Conservation (phyloP, 2,888 invertebrate species). For the Pedicia rivosa region DNA sequence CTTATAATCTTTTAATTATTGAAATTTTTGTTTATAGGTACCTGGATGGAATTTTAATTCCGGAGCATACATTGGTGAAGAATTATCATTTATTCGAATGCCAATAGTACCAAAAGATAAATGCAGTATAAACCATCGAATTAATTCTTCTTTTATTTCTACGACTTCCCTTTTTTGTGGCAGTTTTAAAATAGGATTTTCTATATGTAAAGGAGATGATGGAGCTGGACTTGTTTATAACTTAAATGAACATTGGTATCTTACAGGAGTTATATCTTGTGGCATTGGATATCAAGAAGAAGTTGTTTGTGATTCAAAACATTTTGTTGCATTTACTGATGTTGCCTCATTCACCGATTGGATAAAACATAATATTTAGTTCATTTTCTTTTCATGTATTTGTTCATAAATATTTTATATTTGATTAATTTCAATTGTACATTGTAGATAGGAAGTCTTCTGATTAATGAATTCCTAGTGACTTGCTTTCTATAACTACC, state of each 20-base stretch:
- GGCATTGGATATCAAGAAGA: slow-evolving; percentile 14
- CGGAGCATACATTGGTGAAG: slow-evolving; percentile 36
- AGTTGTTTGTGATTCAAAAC: slow-evolving; percentile 29
- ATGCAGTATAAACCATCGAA: slow-evolving; percentile 32
- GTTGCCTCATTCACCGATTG: slow-evolving; percentile 21
- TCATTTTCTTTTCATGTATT: no score
- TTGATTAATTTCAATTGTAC: no score
- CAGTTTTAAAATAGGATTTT: slow-evolving; percentile 18
- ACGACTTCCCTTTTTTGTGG: slow-evolving; percentile 9
- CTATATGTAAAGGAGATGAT: slow-evolving; percentile 36
- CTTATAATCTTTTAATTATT: no score
- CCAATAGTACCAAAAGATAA: slow-evolving; percentile 41
- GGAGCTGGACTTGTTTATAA: slow-evolving; percentile 32
- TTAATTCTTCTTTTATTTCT: neutral
- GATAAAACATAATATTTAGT: slow-evolving; percentile 14
- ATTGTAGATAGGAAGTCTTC: no score
- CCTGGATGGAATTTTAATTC: slow-evolving; percentile 1
- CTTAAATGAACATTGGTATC: slow-evolving; percentile 5
- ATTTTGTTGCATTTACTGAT: slow-evolving; percentile 34
- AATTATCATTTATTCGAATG: slow-evolving; percentile 40
- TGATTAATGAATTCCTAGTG: no score
- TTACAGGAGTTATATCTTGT: slow-evolving; percentile 12
- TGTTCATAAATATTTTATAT: no score
- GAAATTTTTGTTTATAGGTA: slow-evolving; percentile 2
- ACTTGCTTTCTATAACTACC: no score